These are phyloP conservation scores for Varanus komodoensis DNA, from an alignment of 2,113 vertebrate genomes.

Conservation along the genomic window DNA sequence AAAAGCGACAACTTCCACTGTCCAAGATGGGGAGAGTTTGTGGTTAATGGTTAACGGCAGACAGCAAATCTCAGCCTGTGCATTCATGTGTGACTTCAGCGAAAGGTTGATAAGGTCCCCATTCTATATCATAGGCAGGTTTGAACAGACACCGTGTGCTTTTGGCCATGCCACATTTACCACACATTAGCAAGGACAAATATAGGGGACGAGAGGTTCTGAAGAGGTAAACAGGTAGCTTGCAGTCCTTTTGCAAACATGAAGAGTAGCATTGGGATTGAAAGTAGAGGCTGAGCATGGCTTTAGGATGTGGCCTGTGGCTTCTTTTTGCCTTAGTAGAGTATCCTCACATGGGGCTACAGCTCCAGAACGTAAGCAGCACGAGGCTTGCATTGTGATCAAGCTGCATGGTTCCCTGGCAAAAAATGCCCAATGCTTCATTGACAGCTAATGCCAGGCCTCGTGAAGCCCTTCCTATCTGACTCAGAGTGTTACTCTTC, in stretches of 20 bases:
- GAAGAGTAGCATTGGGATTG: conserved; percentile 51
- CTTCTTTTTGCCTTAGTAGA: conserved; percentile 62
- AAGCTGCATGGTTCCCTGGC: not conserved
- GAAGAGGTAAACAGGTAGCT: conserved; percentile 70
- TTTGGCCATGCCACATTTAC: conserved; percentile 80
- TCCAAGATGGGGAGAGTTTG: conserved; percentile 65
- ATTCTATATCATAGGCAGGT: conserved; percentile 70
- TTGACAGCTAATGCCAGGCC: not conserved
- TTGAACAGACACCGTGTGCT: conserved; percentile 73
- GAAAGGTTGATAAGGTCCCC: conserved; percentile 63
- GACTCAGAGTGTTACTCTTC: not conserved
- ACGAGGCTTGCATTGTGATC: no score
- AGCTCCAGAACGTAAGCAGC: not conserved
- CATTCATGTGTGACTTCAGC: conserved; percentile 55
- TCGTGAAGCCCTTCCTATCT: not conserved
- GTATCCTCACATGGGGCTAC: conserved; percentile 49
- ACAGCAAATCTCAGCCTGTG: conserved; percentile 64
- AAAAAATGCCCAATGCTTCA: not conserved
- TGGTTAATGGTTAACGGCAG: conserved; percentile 69
- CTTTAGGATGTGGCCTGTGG: not conserved
- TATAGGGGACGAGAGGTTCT: conserved; percentile 72
- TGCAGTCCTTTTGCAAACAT: conserved; percentile 67
- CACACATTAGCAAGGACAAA: conserved; percentile 80
- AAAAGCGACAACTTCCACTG: conserved; percentile 67
- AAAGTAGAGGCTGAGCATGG: conserved; percentile 39